Evolutionary conservation across 2,888 invertebrate species (phyloP).

Genomic region (Homarus gammarus): DNA sequence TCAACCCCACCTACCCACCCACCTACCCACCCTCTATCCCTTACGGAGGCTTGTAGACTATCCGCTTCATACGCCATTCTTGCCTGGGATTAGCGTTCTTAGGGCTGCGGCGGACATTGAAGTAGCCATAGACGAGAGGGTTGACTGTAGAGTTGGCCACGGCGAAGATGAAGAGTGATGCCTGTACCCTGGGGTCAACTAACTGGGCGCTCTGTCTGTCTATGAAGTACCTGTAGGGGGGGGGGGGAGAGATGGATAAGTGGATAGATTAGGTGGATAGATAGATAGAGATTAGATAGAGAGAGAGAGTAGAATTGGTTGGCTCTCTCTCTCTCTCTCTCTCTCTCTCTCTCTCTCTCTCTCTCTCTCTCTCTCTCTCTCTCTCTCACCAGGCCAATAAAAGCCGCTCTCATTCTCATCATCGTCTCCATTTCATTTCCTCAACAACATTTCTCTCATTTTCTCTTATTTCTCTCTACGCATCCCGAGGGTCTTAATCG

Average conservation of each 20-base stretch:
- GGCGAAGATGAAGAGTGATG: slow-evolving; percentile 94
- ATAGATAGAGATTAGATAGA: too few species aligned
- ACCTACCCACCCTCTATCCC: background rate
- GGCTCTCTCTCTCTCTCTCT: too few species aligned
- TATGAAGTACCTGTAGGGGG: slow-evolving; percentile 86
- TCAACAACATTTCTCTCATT: too few species aligned
- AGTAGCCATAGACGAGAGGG: slow-evolving; percentile 95
- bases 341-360: too few species aligned
- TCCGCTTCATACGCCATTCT: slow-evolving; percentile 56
- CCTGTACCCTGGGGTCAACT: slow-evolving; percentile 89
- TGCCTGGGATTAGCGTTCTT: background rate
- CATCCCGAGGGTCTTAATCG: too few species aligned
- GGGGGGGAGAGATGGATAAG: slow-evolving; percentile 97
- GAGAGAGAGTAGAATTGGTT: too few species aligned
- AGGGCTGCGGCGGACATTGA: slow-evolving; percentile 36
- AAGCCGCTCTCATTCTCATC: too few species aligned
- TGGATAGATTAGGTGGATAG: too few species aligned
- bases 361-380: too few species aligned
- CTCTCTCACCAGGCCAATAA: too few species aligned
- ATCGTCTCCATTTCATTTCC: too few species aligned
- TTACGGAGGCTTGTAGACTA: slow-evolving; percentile 61
- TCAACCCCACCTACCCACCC: background rate
- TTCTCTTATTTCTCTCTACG: too few species aligned
- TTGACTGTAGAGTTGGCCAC: slow-evolving; percentile 98
- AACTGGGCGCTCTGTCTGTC: slow-evolving; percentile 86